Evolutionary conservation across 1,140 invertebrate genomes (phyloP).

Genomic region (Drosophila guanche): DNA sequence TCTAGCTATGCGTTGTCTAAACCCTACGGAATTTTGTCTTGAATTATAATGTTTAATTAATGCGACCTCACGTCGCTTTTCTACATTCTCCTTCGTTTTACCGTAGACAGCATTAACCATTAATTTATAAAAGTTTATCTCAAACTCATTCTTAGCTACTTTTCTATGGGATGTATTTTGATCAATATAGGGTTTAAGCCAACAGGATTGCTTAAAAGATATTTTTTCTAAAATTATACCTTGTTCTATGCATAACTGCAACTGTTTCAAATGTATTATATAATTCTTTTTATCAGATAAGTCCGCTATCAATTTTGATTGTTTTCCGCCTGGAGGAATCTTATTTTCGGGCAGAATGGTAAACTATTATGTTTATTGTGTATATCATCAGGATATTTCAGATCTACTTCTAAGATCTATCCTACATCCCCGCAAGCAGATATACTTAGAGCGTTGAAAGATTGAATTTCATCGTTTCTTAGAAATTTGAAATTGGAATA

Average conservation of each 20-base stretch:
- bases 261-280: constrained; percentile 4
- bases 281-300: background rate
- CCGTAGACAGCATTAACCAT: background rate
- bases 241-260: constrained; percentile 4
- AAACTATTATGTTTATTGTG: background rate
- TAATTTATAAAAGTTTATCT: constrained; percentile 1
- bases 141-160: constrained; percentile 4
- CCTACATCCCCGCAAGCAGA: background rate
- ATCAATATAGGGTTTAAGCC: constrained; percentile 2
- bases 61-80: background rate
- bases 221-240: background rate
- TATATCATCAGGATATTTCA: background rate
- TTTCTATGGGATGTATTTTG: background rate
- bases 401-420: constrained; percentile 8
- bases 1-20: too few species aligned
- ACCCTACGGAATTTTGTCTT: background rate
- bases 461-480: background rate
- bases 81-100: constrained; percentile 1
- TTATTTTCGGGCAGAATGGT: constrained; percentile 1
- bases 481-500: background rate
- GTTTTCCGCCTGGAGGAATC: background rate
- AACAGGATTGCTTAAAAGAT: constrained; percentile 4
- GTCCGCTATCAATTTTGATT: background rate
- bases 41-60: background rate
- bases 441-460: background rate